Conservation (phyloP, 2,888 invertebrate species). For the Tipula vernalis region DNA sequence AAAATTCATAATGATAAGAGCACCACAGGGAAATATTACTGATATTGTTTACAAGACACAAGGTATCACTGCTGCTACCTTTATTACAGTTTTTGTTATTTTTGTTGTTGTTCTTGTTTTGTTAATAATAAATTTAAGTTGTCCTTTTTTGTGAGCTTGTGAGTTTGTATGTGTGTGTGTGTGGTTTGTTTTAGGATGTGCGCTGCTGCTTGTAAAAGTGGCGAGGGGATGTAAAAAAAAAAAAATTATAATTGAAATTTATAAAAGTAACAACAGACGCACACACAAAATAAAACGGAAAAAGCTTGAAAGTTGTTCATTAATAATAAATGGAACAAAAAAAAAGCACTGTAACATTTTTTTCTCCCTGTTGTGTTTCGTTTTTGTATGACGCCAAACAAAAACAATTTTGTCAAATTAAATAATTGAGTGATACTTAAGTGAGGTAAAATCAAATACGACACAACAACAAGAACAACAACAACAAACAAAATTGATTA, state of each 20-base stretch:
- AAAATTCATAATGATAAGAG: constrained; percentile 7
- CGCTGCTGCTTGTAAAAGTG: neutral
- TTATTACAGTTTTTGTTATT: neutral
- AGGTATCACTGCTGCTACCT: constrained; percentile 4
- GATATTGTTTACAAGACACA: neutral
- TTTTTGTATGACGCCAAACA: neutral
- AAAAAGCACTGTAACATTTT: neutral
- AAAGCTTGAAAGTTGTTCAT: neutral
- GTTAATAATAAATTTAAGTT: constrained; percentile 4
- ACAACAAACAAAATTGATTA: neutral
- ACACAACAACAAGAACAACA: neutral
- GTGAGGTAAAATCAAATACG: neutral
- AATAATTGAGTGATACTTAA: neutral
- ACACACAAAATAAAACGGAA: neutral
- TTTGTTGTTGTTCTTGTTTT: neutral
- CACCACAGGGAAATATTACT: constrained; percentile 8
- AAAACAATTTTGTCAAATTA: neutral
- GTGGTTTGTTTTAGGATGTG: neutral
- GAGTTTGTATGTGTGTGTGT: neutral
- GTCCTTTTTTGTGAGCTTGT: neutral
- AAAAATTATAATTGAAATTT: neutral
- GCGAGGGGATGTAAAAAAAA: neutral
- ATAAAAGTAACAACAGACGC: neutral
- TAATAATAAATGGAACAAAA: neutral
- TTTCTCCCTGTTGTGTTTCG: neutral